phyloP scores from a whole-genome alignment of 1,140 invertebrate species.

The Scaptodrosophila lebanonensis region DNA sequence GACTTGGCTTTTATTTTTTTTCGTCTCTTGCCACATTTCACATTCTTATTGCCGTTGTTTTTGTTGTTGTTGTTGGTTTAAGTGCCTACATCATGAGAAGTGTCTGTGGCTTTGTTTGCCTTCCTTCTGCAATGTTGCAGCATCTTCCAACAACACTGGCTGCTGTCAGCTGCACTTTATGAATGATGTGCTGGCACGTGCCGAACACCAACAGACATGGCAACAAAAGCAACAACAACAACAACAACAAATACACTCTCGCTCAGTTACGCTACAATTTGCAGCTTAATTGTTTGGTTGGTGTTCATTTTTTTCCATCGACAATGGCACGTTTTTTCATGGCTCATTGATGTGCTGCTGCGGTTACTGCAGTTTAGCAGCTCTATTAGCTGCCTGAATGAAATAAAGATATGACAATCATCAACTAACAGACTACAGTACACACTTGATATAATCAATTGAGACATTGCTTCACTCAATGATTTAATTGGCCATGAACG shows the following conservation, averaged over 20 bases:
- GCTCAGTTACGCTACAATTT: slow-evolving; percentile 54
- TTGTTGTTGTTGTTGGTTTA: slow-evolving; percentile 1
- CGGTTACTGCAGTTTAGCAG: slow-evolving; percentile 18
- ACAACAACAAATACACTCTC: slow-evolving; percentile 11
- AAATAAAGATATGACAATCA: too few relatives aligned
- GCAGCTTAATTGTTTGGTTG: slow-evolving; percentile 52
- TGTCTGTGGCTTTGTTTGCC: too few relatives aligned
- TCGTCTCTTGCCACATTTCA: slow-evolving; percentile 22
- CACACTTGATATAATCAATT: too few relatives aligned
- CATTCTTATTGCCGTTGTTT: not conserved
- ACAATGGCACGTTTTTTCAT: slow-evolving; percentile 35
- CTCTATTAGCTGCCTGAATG: too few relatives aligned
- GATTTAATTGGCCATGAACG: too few relatives aligned
- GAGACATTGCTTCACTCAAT: too few relatives aligned
- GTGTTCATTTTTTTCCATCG: slow-evolving; percentile 19
- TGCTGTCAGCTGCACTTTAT: slow-evolving; percentile 47
- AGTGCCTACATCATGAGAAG: too few relatives aligned
- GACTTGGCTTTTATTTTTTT: not conserved
- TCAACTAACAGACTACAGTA: too few relatives aligned
- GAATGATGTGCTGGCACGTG: slow-evolving; percentile 60
- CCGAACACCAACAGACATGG: slow-evolving; percentile 20
- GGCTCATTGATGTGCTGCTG: slow-evolving; percentile 49
- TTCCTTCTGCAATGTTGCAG: not conserved
- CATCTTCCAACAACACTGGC: not conserved
- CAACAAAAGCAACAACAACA: slow-evolving; percentile 2